phyloP scores from a whole-genome alignment of 2,113 vertebrate genomes.

The Hiodon alosoides region DNA sequence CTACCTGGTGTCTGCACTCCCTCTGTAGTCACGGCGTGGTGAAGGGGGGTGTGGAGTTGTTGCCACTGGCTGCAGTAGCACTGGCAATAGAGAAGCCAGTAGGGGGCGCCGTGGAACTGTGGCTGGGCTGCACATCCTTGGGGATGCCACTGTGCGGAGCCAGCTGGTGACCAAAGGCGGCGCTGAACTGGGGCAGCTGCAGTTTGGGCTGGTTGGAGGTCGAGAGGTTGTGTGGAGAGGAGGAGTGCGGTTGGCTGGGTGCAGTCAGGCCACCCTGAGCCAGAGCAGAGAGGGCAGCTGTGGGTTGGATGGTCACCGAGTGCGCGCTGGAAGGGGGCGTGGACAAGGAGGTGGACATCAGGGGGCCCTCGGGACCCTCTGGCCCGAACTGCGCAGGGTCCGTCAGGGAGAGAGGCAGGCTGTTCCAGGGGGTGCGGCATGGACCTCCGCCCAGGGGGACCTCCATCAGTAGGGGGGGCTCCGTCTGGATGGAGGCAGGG shows the following conservation, averaged over 20 bases:
- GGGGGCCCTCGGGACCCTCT: slow-evolving; percentile 74
- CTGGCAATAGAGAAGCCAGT: slow-evolving; percentile 72
- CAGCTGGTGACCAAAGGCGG: slow-evolving; percentile 77
- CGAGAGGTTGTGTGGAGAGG: slow-evolving; percentile 56
- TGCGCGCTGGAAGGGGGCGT: slow-evolving; percentile 76
- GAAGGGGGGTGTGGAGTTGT: slow-evolving; percentile 66
- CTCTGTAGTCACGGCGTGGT: slow-evolving; percentile 40
- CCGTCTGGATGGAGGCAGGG: slow-evolving; percentile 65
- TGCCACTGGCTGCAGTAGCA: slow-evolving; percentile 72
- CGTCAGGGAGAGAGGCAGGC: slow-evolving; percentile 71
- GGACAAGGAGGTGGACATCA: slow-evolving; percentile 81
- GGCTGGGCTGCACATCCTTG: slow-evolving; percentile 84
- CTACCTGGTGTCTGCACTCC: background rate
- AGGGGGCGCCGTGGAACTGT: slow-evolving; percentile 80
- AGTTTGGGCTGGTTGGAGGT: slow-evolving; percentile 72
- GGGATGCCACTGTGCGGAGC: slow-evolving; percentile 82
- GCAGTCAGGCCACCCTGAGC: slow-evolving; percentile 75
- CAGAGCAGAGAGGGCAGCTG: slow-evolving; percentile 75
- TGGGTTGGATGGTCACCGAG: slow-evolving; percentile 76
- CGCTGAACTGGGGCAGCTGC: slow-evolving; percentile 77
- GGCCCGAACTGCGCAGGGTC: slow-evolving; percentile 77
- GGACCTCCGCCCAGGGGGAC: slow-evolving; percentile 72
- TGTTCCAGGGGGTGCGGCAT: slow-evolving; percentile 78
- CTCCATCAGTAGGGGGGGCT: slow-evolving; percentile 71
- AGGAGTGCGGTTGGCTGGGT: slow-evolving; percentile 47